Percentiles rank a stretch among this genome's conserved stretches.
Evolutionary conservation across 2,113 vertebrate species (phyloP).

Genomic region (Phylloscopus whistleri): DNA sequence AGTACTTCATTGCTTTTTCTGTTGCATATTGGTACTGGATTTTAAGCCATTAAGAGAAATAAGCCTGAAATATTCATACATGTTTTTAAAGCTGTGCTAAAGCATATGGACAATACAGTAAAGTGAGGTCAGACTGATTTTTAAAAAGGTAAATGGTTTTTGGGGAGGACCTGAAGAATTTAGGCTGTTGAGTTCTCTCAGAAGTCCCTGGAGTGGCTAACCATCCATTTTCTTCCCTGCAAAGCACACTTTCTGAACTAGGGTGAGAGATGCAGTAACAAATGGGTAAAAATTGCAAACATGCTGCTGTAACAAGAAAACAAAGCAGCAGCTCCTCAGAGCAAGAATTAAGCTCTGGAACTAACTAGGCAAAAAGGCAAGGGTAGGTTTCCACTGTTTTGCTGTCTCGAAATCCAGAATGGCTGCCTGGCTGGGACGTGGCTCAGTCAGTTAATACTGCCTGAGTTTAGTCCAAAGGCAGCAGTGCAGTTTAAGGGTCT

Average conservation of each 20-base stretch:
- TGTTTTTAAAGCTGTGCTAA: background rate
- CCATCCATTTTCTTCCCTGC: background rate
- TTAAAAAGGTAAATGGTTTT: background rate
- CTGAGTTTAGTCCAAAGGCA: background rate
- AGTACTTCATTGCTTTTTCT: background rate
- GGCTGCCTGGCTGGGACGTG: background rate
- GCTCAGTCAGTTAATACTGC: background rate
- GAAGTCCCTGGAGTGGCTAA: background rate
- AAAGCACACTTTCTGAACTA: background rate
- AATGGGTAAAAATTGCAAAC: background rate
- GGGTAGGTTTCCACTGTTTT: background rate
- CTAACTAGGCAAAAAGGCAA: background rate
- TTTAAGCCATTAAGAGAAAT: background rate
- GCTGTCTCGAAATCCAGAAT: background rate
- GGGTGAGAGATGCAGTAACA: background rate
- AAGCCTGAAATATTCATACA: fast-evolving
- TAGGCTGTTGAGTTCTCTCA: background rate
- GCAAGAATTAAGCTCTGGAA: background rate
- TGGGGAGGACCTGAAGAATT: background rate
- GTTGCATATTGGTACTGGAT: background rate
- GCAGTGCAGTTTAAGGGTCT: background rate
- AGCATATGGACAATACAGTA: background rate
- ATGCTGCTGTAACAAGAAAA: background rate
- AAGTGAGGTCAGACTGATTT: background rate
- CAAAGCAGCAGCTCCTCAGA: background rate